Evolutionary conservation across 2,888 invertebrate genomes (phyloP).

Genomic region (Eustalomyia histrio): DNA sequence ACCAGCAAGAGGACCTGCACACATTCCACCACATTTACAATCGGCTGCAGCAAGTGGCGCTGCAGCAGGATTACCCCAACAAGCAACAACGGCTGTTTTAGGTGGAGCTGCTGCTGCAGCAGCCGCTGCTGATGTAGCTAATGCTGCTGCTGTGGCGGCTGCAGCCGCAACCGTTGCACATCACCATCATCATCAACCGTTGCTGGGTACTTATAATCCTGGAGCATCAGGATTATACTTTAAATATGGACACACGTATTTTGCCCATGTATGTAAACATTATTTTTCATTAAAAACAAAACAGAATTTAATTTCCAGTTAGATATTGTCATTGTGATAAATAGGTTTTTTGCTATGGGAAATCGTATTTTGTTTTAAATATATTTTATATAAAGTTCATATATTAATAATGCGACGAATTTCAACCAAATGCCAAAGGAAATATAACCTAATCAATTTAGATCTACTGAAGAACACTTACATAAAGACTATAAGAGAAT

Average conservation of each 20-base stretch:
- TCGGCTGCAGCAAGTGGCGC: constrained; percentile 66
- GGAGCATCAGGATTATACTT: constrained; percentile 79
- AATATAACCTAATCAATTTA: too few species aligned
- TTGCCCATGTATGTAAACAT: constrained; percentile 75
- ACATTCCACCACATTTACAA: constrained; percentile 75
- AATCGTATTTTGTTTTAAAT: too few species aligned
- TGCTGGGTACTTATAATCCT: constrained; percentile 81
- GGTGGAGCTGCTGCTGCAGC: constrained; percentile 72
- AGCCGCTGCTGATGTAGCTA: constrained; percentile 70
- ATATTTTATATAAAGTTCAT: too few species aligned
- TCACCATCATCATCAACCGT: constrained; percentile 78
- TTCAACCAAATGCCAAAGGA: too few species aligned
- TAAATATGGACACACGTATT: constrained; percentile 79
- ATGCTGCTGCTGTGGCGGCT: constrained; percentile 75
- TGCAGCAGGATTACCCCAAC: constrained; percentile 68
- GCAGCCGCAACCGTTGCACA: constrained; percentile 70
- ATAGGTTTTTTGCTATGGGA: too few species aligned
- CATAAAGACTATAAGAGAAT: too few species aligned
- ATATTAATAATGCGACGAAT: too few species aligned
- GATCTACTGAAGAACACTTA: too few species aligned
- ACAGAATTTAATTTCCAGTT: too few species aligned
- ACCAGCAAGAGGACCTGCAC: constrained; percentile 76
- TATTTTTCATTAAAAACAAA: too few species aligned
- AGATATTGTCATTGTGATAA: too few species aligned
- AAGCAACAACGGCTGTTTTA: constrained; percentile 69